These are phyloP conservation scores for Himalopsyche japonica DNA, from an alignment of 2,888 invertebrate genomes.

Conservation along the genomic window DNA sequence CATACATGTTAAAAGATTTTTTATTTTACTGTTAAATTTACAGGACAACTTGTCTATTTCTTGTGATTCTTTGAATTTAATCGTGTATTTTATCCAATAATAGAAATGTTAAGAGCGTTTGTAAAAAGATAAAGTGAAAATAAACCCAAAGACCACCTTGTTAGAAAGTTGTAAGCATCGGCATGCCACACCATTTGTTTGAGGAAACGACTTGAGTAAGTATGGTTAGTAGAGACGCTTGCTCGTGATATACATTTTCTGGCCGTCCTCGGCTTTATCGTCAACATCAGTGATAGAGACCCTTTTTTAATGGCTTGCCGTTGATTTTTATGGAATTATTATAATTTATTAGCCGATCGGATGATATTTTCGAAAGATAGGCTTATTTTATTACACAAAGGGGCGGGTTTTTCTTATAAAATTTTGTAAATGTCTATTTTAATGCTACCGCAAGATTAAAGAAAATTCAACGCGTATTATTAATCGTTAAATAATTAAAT, in stretches of 20 bases:
- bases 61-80: neutral
- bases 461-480: no score
- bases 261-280: neutral
- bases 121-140: neutral
- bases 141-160: slow-evolving; percentile 2
- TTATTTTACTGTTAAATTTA: neutral
- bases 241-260: neutral
- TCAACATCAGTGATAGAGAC: neutral
- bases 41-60: neutral
- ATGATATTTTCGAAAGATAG: neutral
- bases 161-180: neutral
- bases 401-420: no score
- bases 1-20: no score
- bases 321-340: neutral
- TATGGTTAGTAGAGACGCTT: neutral
- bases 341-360: neutral
- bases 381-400: no score
- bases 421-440: no score
- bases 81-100: neutral
- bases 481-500: no score
- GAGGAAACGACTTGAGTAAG: slow-evolving; percentile 2
- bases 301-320: neutral
- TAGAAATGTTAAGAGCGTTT: neutral
- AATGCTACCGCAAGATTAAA: no score
- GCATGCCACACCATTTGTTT: neutral